Conservation (phyloP, 2,113 vertebrate species). For the Erinaceus europaeus region DNA sequence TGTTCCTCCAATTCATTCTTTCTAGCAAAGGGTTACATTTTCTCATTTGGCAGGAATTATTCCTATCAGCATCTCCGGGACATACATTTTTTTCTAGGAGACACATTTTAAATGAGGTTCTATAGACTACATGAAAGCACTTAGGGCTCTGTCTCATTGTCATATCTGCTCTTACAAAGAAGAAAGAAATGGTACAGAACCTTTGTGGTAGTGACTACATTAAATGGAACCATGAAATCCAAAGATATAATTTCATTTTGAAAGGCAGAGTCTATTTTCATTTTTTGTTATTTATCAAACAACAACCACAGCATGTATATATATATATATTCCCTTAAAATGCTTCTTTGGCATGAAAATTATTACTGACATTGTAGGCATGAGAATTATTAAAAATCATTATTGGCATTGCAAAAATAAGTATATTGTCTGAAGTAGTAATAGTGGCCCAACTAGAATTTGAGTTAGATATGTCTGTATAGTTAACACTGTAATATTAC, state of each 20-base stretch:
- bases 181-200: background rate
- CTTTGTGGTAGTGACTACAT: background rate
- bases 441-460: background rate
- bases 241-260: background rate
- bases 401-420: background rate
- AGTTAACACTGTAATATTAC: background rate
- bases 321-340: background rate
- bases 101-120: background rate
- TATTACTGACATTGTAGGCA: background rate
- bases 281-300: background rate
- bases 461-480: background rate
- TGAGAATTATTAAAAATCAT: slow-evolving; percentile 1
- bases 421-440: background rate
- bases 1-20: slow-evolving; percentile 28
- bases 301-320: background rate
- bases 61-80: background rate
- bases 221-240: background rate
- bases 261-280: background rate
- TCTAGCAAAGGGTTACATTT: slow-evolving; percentile 8
- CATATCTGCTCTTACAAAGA: background rate
- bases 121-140: background rate
- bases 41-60: background rate
- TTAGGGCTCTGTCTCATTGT: background rate
- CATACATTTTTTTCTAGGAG: background rate
- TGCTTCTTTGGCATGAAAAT: background rate